Evolutionary conservation across 2,797 vertebrate genomes (phyloP), one percentile per base, ranked within the genome.

Genomic region (Poeciliopsis turneri): DNA sequence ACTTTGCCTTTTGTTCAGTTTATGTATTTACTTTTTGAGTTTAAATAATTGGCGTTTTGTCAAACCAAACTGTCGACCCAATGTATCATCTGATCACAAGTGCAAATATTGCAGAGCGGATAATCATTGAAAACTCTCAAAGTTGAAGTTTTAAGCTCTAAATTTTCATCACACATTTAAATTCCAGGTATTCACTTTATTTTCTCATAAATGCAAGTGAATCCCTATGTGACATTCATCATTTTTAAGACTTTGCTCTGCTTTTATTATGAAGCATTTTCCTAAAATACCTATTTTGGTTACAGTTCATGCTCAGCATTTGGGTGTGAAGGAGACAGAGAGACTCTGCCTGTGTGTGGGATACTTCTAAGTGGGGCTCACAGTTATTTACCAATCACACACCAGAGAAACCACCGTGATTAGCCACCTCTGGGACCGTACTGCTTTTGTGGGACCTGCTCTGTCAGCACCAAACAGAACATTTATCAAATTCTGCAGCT

Each of bases 21-120:
- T 53, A 53, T 53, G 23, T 53, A 53, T 59, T 59, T 59, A 28
- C 43, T 69, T 68, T 28, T 70, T n/a, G 25, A 10, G 86, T 90
- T 90, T 91, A 89, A 89, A 91, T 93, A 93, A 93, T 92, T 88
- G 88, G 88, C 87, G 85, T 85, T 92, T 92, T 91, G 90, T 90
- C 90, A 86, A 92, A 92, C 87, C 88, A 78, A 92, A 84, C 87
- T 76, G 87, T 90, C 86, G 72, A 89, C 86, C 86, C 85, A 85
- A 74, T 85, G 87, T 92, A 92, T 92, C 88, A 75, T 80, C 86
- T 87, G 87, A 92, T 90, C 91, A 85, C 86, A 88, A 88, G 78
- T 85, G 80, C 84, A 93, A 93, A 93, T 92, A 93, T 90, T 90
- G 86, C 86, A 78, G 45, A 25, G 82, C 76, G 86, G 88, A 89